phyloP scores from a whole-genome alignment of 2,888 invertebrate genomes.

The Agrilus cyanescens region DNA sequence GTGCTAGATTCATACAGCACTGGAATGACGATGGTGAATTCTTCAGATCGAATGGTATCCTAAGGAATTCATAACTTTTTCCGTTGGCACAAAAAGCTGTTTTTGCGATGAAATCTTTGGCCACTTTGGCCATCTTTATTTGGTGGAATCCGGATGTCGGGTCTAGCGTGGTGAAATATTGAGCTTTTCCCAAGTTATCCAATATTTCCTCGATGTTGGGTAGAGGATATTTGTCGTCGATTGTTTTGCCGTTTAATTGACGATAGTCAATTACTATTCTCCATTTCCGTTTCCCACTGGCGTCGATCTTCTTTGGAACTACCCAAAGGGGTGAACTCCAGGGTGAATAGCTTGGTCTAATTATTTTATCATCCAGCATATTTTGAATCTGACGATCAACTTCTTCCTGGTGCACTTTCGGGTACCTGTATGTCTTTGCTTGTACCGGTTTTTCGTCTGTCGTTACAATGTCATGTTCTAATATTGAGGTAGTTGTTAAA shows the following conservation, averaged over 20 bases:
- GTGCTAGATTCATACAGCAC: too few species aligned
- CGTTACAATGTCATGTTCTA: slow-evolving; percentile 11
- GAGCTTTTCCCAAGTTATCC: slow-evolving; percentile 13
- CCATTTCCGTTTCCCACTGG: slow-evolving; percentile 20
- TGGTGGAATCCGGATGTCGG: too few species aligned
- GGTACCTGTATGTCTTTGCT: slow-evolving; percentile 13
- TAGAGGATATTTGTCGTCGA: slow-evolving; percentile 19
- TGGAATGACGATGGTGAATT: too few species aligned
- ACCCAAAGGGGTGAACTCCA: too few species aligned
- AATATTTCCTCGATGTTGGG: slow-evolving; percentile 18
- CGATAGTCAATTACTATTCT: slow-evolving; percentile 28
- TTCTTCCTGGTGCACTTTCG: slow-evolving; percentile 11
- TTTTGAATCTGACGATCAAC: slow-evolving; percentile 5
- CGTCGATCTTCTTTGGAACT: slow-evolving; percentile 10
- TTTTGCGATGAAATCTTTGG: too few species aligned
- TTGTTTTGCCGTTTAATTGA: slow-evolving; percentile 23
- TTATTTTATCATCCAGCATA: too few species aligned
- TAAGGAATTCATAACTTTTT: too few species aligned
- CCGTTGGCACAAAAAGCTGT: too few species aligned
- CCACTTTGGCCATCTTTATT: too few species aligned
- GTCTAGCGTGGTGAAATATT: too few species aligned
- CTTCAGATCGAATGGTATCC: too few species aligned
- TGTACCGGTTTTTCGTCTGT: slow-evolving; percentile 11
- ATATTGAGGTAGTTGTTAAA: slow-evolving; percentile 3
- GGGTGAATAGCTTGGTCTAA: too few species aligned